Evolutionary conservation across 2,113 vertebrate genomes (phyloP).

Genomic region (Hippopotamus amphibius): DNA sequence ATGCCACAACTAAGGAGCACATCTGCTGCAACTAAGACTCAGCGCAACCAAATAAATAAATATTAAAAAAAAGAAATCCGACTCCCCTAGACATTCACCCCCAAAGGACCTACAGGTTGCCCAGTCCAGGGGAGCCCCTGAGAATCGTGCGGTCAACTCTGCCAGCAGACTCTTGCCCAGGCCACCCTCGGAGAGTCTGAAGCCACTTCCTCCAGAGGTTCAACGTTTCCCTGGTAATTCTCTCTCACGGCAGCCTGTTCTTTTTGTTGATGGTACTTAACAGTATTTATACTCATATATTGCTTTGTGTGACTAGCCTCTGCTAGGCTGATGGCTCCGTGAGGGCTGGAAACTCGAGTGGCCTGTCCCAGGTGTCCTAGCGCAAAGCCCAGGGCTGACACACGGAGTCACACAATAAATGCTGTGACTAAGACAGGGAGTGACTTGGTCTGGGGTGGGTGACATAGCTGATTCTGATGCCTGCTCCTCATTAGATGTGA

Average conservation of each 20-base stretch:
- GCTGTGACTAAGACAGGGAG: neutral
- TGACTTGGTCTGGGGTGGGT: neutral
- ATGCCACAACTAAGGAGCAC: no score
- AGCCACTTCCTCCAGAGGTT: neutral
- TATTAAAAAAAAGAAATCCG: neutral
- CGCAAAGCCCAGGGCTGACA: neutral
- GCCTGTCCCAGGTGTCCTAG: neutral
- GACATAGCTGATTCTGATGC: rapidly evolving
- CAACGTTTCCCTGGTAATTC: neutral
- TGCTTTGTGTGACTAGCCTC: neutral
- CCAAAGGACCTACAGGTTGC: neutral
- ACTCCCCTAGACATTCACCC: neutral
- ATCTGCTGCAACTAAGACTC: no score
- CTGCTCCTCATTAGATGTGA: neutral
- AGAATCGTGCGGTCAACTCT: rapidly evolving
- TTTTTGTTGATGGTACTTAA: neutral
- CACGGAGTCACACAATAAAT: neutral
- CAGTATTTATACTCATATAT: neutral
- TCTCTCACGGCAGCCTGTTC: neutral
- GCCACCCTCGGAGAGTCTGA: rapidly evolving
- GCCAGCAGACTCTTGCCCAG: neutral
- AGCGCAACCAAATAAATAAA: no score
- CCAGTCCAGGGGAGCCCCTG: no score
- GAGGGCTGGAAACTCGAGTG: neutral
- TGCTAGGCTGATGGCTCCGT: neutral